phyloP scores from a whole-genome alignment of 2,888 invertebrate species.

The Campoplex nolae region DNA sequence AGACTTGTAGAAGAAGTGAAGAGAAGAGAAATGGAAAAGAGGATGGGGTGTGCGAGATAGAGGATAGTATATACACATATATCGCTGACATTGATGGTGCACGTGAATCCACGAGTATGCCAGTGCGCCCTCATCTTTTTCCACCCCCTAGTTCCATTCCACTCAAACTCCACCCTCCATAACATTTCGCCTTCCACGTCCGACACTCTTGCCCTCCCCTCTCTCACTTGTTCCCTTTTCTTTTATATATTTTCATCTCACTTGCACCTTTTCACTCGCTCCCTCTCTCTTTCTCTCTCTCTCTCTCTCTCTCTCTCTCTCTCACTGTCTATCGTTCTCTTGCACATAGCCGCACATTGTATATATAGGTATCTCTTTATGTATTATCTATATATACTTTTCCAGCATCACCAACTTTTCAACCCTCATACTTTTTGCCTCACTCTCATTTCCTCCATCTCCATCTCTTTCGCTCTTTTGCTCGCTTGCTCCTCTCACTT shows the following conservation, averaged over 20 bases:
- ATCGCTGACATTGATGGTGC: constrained; percentile 55
- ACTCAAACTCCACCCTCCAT: constrained; percentile 64
- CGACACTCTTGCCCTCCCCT: constrained; percentile 58
- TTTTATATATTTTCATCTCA: constrained; percentile 23
- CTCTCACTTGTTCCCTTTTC: constrained; percentile 39
- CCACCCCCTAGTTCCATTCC: constrained; percentile 63
- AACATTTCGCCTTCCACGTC: constrained; percentile 56
- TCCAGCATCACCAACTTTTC: constrained; percentile 73
- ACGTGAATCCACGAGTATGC: constrained; percentile 66
- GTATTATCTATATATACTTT: constrained; percentile 58
- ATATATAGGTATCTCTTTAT: constrained; percentile 56
- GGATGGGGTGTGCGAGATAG: constrained; percentile 44
- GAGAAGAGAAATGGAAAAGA: constrained; percentile 54
- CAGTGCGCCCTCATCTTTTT: constrained; percentile 68
- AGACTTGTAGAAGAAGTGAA: constrained; percentile 55
- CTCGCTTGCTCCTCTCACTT: constrained; percentile 29
- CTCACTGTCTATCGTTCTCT: constrained; percentile 35
- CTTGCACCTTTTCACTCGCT: constrained; percentile 35
- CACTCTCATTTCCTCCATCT: constrained; percentile 56
- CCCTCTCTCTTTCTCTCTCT: too few relatives aligned
- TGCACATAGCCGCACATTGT: constrained; percentile 54
- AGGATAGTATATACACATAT: background rate
- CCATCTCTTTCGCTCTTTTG: constrained; percentile 40
- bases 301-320: too few relatives aligned
- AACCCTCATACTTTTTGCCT: constrained; percentile 59